Conservation (phyloP, 1,140 invertebrate genomes). For the Sogatella furcifera region DNA sequence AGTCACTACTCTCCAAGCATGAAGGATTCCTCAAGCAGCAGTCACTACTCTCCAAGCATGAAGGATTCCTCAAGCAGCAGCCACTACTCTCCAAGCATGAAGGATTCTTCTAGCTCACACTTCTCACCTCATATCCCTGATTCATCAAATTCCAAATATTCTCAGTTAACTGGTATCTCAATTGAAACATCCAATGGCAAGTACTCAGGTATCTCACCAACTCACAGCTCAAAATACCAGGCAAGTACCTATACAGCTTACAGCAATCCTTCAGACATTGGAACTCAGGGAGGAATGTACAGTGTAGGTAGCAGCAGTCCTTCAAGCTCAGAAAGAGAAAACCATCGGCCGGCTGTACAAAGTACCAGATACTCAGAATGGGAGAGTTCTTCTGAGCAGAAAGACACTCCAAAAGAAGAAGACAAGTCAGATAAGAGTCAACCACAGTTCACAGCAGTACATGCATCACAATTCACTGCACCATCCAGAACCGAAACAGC, state of each 20-base stretch:
- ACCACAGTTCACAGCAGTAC: conserved; percentile 18
- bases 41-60: too few species aligned
- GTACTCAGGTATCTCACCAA: conserved; percentile 1
- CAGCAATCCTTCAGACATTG: conserved; percentile 20
- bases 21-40: too few species aligned
- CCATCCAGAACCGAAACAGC: conserved; percentile 1
- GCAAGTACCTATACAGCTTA: conserved; percentile 18
- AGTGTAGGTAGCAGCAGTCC: neutral
- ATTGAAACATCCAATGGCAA: conserved; percentile 5
- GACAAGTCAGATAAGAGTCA: conserved; percentile 21
- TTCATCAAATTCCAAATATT: neutral
- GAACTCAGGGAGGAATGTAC: conserved; percentile 10
- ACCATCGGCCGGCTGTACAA: neutral
- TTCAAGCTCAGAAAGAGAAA: neutral
- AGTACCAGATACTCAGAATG: neutral
- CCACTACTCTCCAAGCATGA: too few species aligned
- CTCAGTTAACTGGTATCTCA: conserved; percentile 5
- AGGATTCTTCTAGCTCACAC: too few species aligned
- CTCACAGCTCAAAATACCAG: conserved; percentile 1
- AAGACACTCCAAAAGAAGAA: conserved; percentile 1
- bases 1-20: too few species aligned
- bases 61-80: too few species aligned
- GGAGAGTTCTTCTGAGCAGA: too few species aligned
- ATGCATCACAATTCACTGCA: conserved; percentile 6
- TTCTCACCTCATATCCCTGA: too few species aligned